phyloP scores from a whole-genome alignment of 2,888 invertebrate genomes.

The Caenorhabditis japonica region DNA sequence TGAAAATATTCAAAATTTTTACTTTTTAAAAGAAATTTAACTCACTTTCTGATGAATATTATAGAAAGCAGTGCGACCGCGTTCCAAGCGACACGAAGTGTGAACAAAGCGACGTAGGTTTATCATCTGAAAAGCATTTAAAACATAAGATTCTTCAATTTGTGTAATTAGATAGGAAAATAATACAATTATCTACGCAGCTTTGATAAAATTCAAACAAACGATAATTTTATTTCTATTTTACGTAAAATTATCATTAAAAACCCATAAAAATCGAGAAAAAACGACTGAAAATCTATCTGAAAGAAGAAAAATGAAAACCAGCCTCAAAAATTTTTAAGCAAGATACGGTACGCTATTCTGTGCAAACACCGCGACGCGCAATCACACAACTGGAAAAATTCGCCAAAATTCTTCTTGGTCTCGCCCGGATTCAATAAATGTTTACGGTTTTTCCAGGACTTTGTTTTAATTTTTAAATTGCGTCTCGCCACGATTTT shows the following conservation, averaged over 20 bases:
- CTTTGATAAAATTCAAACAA: too few species aligned
- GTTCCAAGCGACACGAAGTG: constrained; percentile 29
- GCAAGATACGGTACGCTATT: constrained; percentile 1
- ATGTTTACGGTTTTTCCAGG: constrained; percentile 8
- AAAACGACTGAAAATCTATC: neutral
- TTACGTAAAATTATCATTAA: neutral
- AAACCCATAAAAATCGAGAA: neutral
- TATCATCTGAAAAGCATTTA: constrained; percentile 31
- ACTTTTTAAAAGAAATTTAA: neutral
- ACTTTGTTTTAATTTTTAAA: neutral
- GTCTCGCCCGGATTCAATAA: constrained; percentile 16
- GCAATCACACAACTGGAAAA: constrained; percentile 5
- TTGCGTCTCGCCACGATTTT: constrained; percentile 19
- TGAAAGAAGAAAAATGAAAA: neutral
- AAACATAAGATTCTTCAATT: neutral
- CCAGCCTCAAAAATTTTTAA: neutral
- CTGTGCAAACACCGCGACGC: constrained; percentile 29
- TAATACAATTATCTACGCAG: too few species aligned
- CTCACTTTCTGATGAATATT: constrained; percentile 72
- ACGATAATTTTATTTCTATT: neutral
- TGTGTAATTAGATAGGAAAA: too few species aligned
- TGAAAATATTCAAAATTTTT: constrained; percentile 14
- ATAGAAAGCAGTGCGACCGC: constrained; percentile 64
- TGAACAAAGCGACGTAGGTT: constrained; percentile 38
- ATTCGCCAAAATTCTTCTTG: neutral